Conservation (phyloP, 2,113 vertebrate species). For the Uropsilus gracilis region DNA sequence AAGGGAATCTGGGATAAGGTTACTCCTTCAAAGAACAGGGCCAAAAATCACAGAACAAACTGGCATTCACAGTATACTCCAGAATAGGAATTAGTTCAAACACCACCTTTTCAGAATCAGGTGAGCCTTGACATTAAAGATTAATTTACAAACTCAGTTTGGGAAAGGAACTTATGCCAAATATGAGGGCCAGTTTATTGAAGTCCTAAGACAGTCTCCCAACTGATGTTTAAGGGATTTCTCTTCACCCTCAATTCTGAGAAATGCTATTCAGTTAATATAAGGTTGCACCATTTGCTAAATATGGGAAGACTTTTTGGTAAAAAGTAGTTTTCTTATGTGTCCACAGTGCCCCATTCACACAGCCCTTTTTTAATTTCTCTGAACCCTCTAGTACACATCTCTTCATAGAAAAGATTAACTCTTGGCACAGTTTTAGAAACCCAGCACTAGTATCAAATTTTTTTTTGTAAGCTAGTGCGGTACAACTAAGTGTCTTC, state of each 20-base stretch:
- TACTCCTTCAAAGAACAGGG: not conserved
- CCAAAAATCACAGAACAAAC: not conserved
- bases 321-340: not conserved
- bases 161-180: not conserved
- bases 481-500: not conserved
- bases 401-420: not conserved
- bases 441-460: not conserved
- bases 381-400: not conserved
- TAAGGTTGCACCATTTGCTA: not conserved
- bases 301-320: not conserved
- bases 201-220: not conserved
- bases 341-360: not conserved
- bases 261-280: not conserved
- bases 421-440: not conserved
- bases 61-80: not conserved
- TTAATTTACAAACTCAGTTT: not conserved
- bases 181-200: not conserved
- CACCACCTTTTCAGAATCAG: not conserved
- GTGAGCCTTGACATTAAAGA: not conserved
- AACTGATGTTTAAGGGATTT: not conserved
- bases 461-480: not conserved
- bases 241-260: not conserved
- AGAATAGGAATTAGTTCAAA: not conserved
- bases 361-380: not conserved
- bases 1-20: not conserved